These are phyloP conservation scores for Hipparchia sbordonii DNA, from an alignment of 2,888 invertebrate genomes.

Conservation along the genomic window DNA sequence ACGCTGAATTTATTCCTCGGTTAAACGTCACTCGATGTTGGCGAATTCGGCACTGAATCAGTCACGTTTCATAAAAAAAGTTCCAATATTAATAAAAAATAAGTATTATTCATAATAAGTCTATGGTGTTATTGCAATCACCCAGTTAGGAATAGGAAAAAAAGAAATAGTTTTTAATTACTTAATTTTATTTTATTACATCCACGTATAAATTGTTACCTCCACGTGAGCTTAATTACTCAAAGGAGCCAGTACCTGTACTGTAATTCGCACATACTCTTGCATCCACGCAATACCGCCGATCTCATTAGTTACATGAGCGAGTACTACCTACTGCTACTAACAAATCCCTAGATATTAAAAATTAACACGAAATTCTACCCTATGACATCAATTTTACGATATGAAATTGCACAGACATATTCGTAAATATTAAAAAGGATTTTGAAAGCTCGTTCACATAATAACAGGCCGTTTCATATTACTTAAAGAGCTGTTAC, in stretches of 20 bases:
- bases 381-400: slow-evolving; percentile 15
- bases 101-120: too few species aligned
- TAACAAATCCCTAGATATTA: slow-evolving; percentile 30
- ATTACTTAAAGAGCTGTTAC: slow-evolving; percentile 2
- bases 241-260: slow-evolving; percentile 28
- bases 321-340: slow-evolving; percentile 28
- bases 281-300: slow-evolving; percentile 30
- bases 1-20: too few species aligned
- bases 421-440: slow-evolving; percentile 28
- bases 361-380: slow-evolving; percentile 19
- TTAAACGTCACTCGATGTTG: too few species aligned
- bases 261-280: slow-evolving; percentile 14
- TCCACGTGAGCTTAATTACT: slow-evolving; percentile 27
- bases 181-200: slow-evolving; percentile 1
- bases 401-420: slow-evolving; percentile 18
- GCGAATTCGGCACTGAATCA: not conserved
- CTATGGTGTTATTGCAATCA: too few species aligned
- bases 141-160: too few species aligned
- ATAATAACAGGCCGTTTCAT: slow-evolving; percentile 15
- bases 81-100: not conserved
- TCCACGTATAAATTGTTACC: not conserved
- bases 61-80: too few species aligned
- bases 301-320: slow-evolving; percentile 40
- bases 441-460: slow-evolving; percentile 23
- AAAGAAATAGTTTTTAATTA: not conserved